Conservation (phyloP, 2,113 vertebrate species). For the Ariopsis seemanni region DNA sequence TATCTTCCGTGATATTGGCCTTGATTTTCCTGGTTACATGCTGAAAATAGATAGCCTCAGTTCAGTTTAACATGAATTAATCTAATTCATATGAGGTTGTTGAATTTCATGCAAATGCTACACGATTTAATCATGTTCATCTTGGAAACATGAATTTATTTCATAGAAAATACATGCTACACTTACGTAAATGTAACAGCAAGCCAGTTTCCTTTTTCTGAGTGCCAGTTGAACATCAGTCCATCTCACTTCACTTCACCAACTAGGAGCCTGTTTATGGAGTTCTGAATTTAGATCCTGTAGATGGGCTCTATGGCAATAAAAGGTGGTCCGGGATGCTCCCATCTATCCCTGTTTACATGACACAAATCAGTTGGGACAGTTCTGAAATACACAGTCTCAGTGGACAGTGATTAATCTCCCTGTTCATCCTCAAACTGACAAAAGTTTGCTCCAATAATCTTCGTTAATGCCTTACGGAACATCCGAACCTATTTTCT, state of each 20-base stretch:
- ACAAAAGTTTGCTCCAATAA: neutral
- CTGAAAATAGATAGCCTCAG: too few species aligned
- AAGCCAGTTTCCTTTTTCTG: too few species aligned
- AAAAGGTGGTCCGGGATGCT: neutral
- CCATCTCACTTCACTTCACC: neutral
- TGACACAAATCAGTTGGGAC: neutral
- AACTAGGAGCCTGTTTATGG: neutral
- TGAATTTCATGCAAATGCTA: too few species aligned
- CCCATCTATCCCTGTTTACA: neutral
- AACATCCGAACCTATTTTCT: neutral
- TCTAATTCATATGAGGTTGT: too few species aligned
- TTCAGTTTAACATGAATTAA: too few species aligned
- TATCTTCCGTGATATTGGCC: too few species aligned
- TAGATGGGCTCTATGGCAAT: neutral
- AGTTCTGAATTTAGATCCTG: neutral
- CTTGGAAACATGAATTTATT: too few species aligned
- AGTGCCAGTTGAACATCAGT: neutral
- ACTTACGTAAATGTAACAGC: too few species aligned
- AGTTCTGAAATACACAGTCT: neutral
- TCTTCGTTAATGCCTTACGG: neutral
- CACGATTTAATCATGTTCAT: too few species aligned
- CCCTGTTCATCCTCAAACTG: neutral
- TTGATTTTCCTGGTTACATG: too few species aligned
- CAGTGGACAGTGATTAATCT: constrained; percentile 6
- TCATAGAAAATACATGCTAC: too few species aligned